Evolutionary conservation across 1,140 invertebrate genomes (phyloP), one percentile per base, ranked within the genome.

Genomic region (Triops longicaudatus): DNA sequence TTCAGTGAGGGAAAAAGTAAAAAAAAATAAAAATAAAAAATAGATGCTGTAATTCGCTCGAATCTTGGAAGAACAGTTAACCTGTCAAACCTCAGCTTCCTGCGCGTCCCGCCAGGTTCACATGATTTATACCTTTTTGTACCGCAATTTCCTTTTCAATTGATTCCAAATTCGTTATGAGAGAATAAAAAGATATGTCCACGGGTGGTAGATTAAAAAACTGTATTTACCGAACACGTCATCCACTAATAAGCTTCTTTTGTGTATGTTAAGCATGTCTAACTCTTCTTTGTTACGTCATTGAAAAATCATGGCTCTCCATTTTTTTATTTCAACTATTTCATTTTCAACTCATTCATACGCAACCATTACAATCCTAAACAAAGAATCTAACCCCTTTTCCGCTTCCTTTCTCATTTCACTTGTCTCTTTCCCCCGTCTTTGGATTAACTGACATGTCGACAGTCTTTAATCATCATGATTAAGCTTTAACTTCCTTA

Each of bases 401-500:
- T 63, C 50, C 50, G 50, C 0, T 63, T 63, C 50, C 50, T 63
- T 63, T 63, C 50, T 63, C 50, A 22, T 63, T 63, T 63, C 14
- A 63, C 14, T 44, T 63, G 17, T 22, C 50, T 22, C 14, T 63
- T 63, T 14, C 50, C 50, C 50, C 22, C 31, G 2, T 7, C 31
- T 37, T 7, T 7, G 7, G 14, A 63, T 17, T 63, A 63, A 22
- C 50, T 63, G 50, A 63, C 50, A 63, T 63, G 50, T 63, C 50
- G 50, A 63, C 50, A 22, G 50, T 63, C 50, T 63, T 63, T 63
- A 63, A 63, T 63, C 50, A 63, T 22, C 50, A 63, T 63, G 50
- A 63, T 63, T 63, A 63, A 63, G 50, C 17, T 63, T 5, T 63
- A 63, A 37, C 7, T 17, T 63, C 50, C 50, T 63, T 6, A 63